Evolutionary conservation across 2,113 vertebrate genomes (phyloP).

Genomic region (Myxocyprinus asiaticus): DNA sequence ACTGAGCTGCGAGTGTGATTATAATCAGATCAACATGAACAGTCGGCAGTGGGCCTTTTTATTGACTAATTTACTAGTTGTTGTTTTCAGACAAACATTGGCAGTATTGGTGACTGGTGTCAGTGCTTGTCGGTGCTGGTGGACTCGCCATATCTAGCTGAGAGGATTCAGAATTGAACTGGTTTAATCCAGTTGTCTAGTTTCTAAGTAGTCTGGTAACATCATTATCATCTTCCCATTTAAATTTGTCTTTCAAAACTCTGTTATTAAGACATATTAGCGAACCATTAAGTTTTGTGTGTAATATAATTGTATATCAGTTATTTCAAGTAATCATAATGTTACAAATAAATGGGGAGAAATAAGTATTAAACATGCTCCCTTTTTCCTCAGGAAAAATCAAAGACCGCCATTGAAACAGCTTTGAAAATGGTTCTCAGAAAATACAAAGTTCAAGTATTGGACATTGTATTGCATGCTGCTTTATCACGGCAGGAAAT

Average conservation of each 20-base stretch:
- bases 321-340: too few species aligned
- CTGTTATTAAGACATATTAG: background rate
- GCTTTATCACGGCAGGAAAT: slow-evolving; percentile 60
- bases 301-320: too few species aligned
- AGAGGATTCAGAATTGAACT: slow-evolving; percentile 9
- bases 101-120: background rate
- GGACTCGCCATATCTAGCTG: background rate
- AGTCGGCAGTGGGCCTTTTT: too few species aligned
- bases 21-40: background rate
- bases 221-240: too few species aligned
- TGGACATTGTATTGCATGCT: slow-evolving; percentile 35
- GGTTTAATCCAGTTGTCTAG: slow-evolving; percentile 35
- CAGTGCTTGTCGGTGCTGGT: background rate
- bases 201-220: background rate
- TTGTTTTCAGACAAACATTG: background rate
- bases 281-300: too few species aligned
- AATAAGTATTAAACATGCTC: background rate
- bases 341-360: background rate
- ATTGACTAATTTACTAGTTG: background rate
- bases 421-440: slow-evolving; percentile 2
- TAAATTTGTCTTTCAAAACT: background rate
- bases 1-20: background rate
- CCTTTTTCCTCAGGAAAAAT: background rate
- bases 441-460: background rate
- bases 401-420: background rate